A percentile compares a stretch with the other conserved stretches of the same genome.
Conservation (phyloP, 2,797 vertebrate genomes). For the Syncerus caffer region DNA sequence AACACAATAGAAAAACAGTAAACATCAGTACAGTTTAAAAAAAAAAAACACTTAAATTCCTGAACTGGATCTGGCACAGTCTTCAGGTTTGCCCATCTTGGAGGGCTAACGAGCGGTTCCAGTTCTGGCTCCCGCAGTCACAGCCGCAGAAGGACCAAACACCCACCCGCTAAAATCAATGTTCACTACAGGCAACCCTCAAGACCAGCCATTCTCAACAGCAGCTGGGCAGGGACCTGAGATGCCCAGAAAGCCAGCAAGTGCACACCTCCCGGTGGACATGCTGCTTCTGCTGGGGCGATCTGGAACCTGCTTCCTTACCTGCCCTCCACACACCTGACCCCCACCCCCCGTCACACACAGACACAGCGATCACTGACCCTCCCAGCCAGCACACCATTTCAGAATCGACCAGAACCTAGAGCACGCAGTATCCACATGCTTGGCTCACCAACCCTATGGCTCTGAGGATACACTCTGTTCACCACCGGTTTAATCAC, state of each 20-base stretch:
- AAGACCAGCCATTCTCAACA: not conserved
- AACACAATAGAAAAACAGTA: not conserved
- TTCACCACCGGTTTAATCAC: not conserved
- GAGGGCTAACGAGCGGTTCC: rapidly evolving
- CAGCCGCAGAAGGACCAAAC: not conserved
- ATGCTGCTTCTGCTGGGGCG: not conserved
- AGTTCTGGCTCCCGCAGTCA: too few species aligned
- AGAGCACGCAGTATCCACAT: rapidly evolving
- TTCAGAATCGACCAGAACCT: not conserved
- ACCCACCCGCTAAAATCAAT: not conserved
- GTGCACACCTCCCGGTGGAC: not conserved
- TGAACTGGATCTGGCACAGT: not conserved
- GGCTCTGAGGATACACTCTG: not conserved
- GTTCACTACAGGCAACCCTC: not conserved
- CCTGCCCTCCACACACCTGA: not conserved
- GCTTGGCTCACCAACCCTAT: not conserved
- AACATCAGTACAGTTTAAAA: not conserved
- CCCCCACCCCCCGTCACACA: not conserved
- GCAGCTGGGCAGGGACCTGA: not conserved
- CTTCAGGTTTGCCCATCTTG: not conserved
- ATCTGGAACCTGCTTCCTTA: not conserved
- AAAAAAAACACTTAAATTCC: not conserved
- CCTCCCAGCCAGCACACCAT: not conserved
- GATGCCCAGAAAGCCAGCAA: not conserved
- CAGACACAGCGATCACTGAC: not conserved